phyloP scores from a whole-genome alignment of 2,113 vertebrate species.

The Chaetodon auriga region DNA sequence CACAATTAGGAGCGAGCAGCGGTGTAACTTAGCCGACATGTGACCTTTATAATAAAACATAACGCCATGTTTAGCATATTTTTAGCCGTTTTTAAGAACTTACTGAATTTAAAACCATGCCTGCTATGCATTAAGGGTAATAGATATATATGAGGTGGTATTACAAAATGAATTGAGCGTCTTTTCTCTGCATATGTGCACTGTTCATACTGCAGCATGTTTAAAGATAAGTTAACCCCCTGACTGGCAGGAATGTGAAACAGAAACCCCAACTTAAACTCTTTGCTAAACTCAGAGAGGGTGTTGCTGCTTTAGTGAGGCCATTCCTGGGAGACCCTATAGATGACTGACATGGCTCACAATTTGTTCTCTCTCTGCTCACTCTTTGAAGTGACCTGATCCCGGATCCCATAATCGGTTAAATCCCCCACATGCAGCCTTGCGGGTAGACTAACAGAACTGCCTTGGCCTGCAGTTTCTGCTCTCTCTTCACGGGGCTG shows the following conservation, averaged over 20 bases:
- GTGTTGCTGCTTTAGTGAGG: conserved; percentile 54
- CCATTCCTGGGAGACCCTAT: conserved; percentile 57
- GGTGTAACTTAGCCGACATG: background rate
- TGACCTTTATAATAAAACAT: background rate
- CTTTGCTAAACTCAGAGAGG: conserved; percentile 53
- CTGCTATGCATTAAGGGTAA: conserved; percentile 6
- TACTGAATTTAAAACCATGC: background rate
- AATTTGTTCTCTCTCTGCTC: conserved; percentile 61
- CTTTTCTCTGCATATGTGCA: conserved; percentile 20
- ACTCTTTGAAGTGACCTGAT: conserved; percentile 59
- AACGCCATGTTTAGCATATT: background rate
- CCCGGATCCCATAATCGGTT: conserved; percentile 50
- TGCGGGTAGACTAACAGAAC: conserved; percentile 37
- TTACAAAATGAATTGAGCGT: background rate
- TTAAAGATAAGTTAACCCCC: conserved; percentile 45
- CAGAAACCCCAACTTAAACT: conserved; percentile 66
- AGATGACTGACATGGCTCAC: conserved; percentile 62
- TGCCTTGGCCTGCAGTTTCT: conserved; percentile 40
- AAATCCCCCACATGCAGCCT: conserved; percentile 47
- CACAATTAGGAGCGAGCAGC: conserved; percentile 34
- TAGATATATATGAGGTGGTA: background rate
- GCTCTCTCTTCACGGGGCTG: conserved; percentile 11
- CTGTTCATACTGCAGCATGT: conserved; percentile 43
- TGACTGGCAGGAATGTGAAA: conserved; percentile 71
- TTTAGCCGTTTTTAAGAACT: background rate